Evolutionary conservation across 2,113 vertebrate species (phyloP).

Genomic region (Myotis brandtii): DNA sequence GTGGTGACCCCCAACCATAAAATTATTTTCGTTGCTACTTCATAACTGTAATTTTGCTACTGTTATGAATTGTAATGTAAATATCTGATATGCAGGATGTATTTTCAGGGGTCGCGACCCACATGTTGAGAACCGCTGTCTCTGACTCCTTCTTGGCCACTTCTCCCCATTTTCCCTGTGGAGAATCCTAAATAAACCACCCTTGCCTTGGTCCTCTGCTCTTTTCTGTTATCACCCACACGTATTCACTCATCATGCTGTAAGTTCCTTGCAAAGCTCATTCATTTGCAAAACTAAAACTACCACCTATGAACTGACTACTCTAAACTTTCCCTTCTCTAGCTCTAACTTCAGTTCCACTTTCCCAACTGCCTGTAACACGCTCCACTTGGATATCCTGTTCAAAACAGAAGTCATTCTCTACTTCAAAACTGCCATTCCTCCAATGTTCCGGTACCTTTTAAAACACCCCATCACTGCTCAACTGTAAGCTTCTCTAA

Average conservation of each 20-base stretch:
- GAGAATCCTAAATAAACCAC: background rate
- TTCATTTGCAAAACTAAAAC: background rate
- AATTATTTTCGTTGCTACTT: too few species aligned
- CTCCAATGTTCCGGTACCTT: background rate
- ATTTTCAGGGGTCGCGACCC: too few species aligned
- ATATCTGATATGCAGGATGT: too few species aligned
- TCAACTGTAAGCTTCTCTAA: background rate
- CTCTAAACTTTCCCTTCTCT: background rate
- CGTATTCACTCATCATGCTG: background rate
- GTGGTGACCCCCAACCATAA: too few species aligned
- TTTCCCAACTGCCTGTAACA: background rate
- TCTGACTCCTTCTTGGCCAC: background rate
- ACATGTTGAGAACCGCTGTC: too few species aligned
- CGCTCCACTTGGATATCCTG: background rate
- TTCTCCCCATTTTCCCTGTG: background rate
- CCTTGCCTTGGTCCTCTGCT: background rate
- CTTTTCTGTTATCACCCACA: background rate
- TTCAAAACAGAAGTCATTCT: conserved; percentile 18
- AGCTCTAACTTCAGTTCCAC: background rate
- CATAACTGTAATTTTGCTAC: too few species aligned
- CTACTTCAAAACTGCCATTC: background rate
- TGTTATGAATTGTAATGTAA: too few species aligned
- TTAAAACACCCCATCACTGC: background rate
- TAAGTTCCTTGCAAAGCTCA: background rate
- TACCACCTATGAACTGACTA: background rate